Evolutionary conservation across 2,888 invertebrate genomes (phyloP), one percentile per base, ranked within the genome.

Genomic region (Sericinus montela): DNA sequence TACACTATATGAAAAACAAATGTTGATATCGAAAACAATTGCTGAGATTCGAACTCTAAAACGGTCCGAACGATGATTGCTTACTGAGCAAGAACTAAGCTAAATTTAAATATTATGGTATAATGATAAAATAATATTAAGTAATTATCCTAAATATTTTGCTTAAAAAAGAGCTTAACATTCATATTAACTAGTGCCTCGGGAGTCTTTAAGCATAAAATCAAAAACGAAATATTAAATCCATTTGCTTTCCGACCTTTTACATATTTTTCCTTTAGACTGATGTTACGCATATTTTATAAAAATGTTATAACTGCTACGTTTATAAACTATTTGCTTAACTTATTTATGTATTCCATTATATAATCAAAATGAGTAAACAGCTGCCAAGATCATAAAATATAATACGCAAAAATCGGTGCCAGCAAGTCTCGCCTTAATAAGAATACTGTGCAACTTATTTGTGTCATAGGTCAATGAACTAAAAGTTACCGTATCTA

Each of bases 401-500:
- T 48, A 43, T 58, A 61, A 56, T 62, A 59, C 59, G 59, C 67
- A 75, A 72, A 57, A 55, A 48, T 51, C 52, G 80, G 80, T 67
- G 81, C 74, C 81, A 53, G 55, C 54, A 57, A 63, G 81, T 81
- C 81, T 82, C 63, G 67, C 59, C 59, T 19, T 49, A 40, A 40
- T 39, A 32, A 32, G 6, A 5, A 45, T 40, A 36, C 38, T 30
- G 40, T 30, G 49, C 29, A 41, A 28, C 38, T n/a, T 35, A 32
- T 34, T 49, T 49, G 38, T 19, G 28, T 49, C 43, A 49, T 39
- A 35, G 48, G 44, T 19, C 19, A 19, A 19, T 19, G 5, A 3
- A 19, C 19, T 19, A 3, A 19, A n/a, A n/a, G n/a, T n/a, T n/a
- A n/a, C n/a, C n/a, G n/a, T n/a, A n/a, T n/a, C n/a, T n/a, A n/a